Conservation (phyloP, 2,113 vertebrate genomes). For the Amblyopsis rosae region DNA sequence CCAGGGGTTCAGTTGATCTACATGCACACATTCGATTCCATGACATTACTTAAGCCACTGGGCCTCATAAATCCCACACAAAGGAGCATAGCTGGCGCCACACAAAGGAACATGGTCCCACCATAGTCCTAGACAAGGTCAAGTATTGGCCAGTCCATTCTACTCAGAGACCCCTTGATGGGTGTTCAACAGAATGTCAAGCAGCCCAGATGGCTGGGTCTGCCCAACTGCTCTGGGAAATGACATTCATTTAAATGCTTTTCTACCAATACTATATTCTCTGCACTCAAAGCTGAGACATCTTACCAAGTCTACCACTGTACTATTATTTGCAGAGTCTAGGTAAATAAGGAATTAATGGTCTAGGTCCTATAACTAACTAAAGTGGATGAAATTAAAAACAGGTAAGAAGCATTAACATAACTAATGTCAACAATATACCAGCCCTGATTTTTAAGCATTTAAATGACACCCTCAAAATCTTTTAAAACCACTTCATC, state of each 20-base stretch:
- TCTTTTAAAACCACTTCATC: background rate
- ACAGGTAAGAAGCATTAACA: background rate
- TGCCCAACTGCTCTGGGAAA: conserved; percentile 18
- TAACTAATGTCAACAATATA: background rate
- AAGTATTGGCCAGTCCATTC: conserved; percentile 31
- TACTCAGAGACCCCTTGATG: conserved; percentile 18
- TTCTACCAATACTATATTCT: conserved; percentile 7
- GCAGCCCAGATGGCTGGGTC: conserved; percentile 34
- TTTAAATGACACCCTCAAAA: background rate
- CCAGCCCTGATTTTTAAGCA: background rate
- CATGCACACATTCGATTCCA: conserved; percentile 36
- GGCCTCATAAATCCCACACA: conserved; percentile 46
- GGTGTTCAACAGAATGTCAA: conserved; percentile 17
- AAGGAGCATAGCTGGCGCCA: conserved; percentile 27
- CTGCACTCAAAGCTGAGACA: background rate
- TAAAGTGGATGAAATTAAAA: background rate
- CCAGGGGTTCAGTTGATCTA: conserved; percentile 29
- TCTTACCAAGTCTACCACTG: background rate
- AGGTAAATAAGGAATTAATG: background rate
- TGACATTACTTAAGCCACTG: conserved; percentile 7
- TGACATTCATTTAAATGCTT: conserved; percentile 25
- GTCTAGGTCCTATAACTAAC: background rate
- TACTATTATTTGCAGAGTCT: background rate
- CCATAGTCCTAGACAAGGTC: conserved; percentile 35
- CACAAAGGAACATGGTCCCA: conserved; percentile 33